Evolutionary conservation across 2,888 invertebrate genomes (phyloP), one percentile per base, ranked within the genome.

Genomic region (Scaptomyza parva): DNA sequence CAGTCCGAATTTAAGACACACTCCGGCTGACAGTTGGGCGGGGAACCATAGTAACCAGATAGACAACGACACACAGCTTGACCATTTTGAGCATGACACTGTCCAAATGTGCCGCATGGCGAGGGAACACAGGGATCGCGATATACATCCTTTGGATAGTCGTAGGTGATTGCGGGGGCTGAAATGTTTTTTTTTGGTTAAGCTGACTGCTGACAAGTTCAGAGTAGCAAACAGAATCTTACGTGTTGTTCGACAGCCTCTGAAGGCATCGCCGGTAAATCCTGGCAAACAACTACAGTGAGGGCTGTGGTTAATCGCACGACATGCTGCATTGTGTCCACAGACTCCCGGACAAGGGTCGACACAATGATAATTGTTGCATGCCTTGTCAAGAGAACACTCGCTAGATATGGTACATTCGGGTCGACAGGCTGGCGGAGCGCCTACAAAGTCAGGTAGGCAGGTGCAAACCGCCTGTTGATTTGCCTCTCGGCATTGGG

Each of bases 261-360:
- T 92, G 83, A 95, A 95, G 44, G 96, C 94, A 92, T 96, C 95
- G 22, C 96, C 96, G 9, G 93, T 93, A 78, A 93, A 95, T 11
- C 94, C 94, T 48, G 92, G 91, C 70, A 92, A 89, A 83, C 96
- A 96, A n/a, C 93, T 92, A 83, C 94, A 96, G 89, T 95, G 94
- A 0, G 96, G 95, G 61, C 94, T 94, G 86, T 96, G 96, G 82
- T 95, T 94, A 26, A 94, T 79, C 3, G 88, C 88, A 11, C 81
- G 85, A 47, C 91, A 91, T 6, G 87, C 87, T 93, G 95, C 90
- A 95, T 96, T 85, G 94, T 93, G 91, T 11, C 96, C 97, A 89
- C 97, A 97, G 1, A 95, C 93, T 60, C 95, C 95, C 0, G 92
- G 92, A 83, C 97, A 97, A n/a, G 95, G 94, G 85, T 95, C 94